Evolutionary conservation across 2,113 vertebrate species (phyloP), one percentile per base, ranked within the genome.

Genomic region (Morone saxatilis): DNA sequence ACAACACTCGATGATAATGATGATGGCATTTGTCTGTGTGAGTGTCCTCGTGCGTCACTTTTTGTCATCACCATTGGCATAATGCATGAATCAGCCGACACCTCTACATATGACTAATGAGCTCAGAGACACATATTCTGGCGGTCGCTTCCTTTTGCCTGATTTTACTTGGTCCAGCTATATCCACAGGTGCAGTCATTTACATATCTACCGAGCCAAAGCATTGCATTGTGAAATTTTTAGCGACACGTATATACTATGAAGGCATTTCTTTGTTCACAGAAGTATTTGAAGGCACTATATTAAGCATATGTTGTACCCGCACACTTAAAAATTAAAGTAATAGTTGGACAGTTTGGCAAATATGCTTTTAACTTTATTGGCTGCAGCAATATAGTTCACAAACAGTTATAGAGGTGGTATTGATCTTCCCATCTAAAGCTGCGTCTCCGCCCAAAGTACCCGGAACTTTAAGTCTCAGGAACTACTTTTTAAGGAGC

Each of bases 31-130:
- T 69, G 53, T 66, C 76, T 63, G 63, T 1, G 60, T 65, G 80
- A 63, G 62, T 45, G 73, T 67, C 54, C 20, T 62, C 78, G n/a
- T 83, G 86, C 74, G 53, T 89, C 83, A 88, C 80, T 81, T 78
- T 71, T 48, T 47, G 25, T 73, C 25, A 41, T 57, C 59, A 59
- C 60, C 54, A 22, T 50, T 75, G 62, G 76, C 72, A 45, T 54
- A 65, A 20, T 53, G 78, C 48, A 47, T 87, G 76, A 89, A 66
- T 83, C 86, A 83, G 38, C 65, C 10, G 38, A 71, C 69, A 57
- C 78, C 60, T 82, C 20, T 10, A 54, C 66, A 38, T 22, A 59
- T 83, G 77, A 83, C 40, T 76, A 77, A 86, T 70, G n/a, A 83
- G 53, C 74, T 88, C 68, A 71, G 36, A 67, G 65, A 40, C 48